These are phyloP conservation scores for Volucella inflata DNA, from an alignment of 2,888 invertebrate species.

Conservation along the genomic window DNA sequence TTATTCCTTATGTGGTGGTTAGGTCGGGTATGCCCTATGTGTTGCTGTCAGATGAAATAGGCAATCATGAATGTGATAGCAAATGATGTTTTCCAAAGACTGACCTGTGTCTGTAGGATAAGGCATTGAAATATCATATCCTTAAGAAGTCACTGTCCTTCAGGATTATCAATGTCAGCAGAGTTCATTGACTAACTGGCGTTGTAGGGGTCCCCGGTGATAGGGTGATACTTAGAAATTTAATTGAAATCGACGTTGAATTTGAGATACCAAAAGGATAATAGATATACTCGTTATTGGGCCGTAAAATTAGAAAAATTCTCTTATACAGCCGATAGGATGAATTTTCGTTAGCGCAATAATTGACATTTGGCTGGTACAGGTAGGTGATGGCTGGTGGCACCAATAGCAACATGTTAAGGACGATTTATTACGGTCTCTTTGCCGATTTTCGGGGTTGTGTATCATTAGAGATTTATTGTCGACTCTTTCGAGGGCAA, in stretches of 20 bases:
- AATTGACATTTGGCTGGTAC: slow-evolving; percentile 9
- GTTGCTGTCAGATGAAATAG: background rate
- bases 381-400: background rate
- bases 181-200: background rate
- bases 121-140: background rate
- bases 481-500: slow-evolving; percentile 6
- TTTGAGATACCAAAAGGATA: slow-evolving; percentile 18
- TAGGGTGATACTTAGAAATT: slow-evolving; percentile 8
- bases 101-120: background rate
- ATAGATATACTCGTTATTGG: slow-evolving; percentile 29
- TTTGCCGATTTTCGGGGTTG: background rate
- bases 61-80: slow-evolving; percentile 9
- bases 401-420: slow-evolving; percentile 16
- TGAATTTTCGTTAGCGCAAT: background rate
- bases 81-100: slow-evolving; percentile 5
- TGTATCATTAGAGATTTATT: slow-evolving; percentile 30
- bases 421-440: slow-evolving; percentile 39
- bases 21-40: slow-evolving; percentile 10
- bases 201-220: background rate
- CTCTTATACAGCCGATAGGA: background rate
- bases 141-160: background rate
- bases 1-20: slow-evolving; percentile 55
- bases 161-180: background rate
- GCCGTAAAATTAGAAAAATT: slow-evolving; percentile 34
- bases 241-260: slow-evolving; percentile 24